Evolutionary conservation across 37 sponge, comb jelly and placozoan genomes (phyloP).

Genomic region (Geodia barretti): DNA sequence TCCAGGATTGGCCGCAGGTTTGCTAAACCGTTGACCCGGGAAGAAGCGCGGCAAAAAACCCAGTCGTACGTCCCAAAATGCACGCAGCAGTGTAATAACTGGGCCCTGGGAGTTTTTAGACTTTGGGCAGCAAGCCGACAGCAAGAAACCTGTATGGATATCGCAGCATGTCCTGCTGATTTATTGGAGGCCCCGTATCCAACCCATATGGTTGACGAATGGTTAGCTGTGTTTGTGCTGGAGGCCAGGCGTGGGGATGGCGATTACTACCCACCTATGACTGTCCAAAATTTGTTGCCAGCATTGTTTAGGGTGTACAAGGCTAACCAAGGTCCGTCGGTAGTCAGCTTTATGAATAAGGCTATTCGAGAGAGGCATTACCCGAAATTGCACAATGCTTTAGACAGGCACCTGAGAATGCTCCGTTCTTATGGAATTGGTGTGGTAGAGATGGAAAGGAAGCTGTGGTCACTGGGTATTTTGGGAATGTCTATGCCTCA

Average conservation of each 20-base stretch:
- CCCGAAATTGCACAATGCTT: background rate
- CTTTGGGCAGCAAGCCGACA: background rate
- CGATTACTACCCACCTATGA: constrained; percentile 2
- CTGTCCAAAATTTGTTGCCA: constrained; percentile 10
- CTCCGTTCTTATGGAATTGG: constrained; percentile 11
- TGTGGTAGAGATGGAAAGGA: constrained; percentile 8
- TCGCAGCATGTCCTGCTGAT: background rate
- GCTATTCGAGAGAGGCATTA: background rate
- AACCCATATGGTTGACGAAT: background rate
- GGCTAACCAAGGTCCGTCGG: background rate
- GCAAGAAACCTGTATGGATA: background rate
- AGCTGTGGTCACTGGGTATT: constrained; percentile 13
- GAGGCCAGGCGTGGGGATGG: constrained; percentile 20
- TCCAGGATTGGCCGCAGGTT: background rate
- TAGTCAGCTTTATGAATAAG: constrained; percentile 25
- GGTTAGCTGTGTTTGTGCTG: constrained; percentile 16
- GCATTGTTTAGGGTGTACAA: constrained; percentile 9
- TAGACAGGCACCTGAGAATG: constrained; percentile 15
- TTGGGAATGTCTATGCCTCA: constrained; percentile 8
- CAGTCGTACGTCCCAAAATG: background rate
- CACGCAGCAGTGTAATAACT: background rate
- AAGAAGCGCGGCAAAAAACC: background rate
- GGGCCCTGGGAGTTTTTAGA: background rate
- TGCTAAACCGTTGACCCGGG: background rate
- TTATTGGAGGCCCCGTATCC: background rate